Conservation (phyloP, 2,113 vertebrate species). For the Callithrix jacchus region DNA sequence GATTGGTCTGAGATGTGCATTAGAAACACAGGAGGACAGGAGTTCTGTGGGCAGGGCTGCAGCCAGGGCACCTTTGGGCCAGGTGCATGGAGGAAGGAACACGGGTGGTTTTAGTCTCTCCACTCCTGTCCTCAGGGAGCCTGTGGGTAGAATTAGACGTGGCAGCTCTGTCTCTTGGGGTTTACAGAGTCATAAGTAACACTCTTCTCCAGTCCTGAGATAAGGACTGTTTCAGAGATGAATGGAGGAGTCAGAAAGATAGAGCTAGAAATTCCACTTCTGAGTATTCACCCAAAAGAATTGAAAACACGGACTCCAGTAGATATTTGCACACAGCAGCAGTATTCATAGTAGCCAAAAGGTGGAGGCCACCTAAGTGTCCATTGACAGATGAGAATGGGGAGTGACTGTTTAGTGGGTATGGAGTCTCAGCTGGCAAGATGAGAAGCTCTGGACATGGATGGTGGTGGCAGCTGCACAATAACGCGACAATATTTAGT, state of each 20-base stretch:
- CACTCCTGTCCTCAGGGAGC: too few relatives aligned
- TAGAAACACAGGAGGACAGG: neutral
- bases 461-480: neutral
- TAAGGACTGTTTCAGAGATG: neutral
- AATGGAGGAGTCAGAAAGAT: neutral
- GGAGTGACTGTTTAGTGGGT: neutral
- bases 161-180: neutral
- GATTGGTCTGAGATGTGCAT: too few relatives aligned
- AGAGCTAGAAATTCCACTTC: neutral
- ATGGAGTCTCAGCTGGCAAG: neutral
- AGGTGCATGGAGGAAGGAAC: neutral
- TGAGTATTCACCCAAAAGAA: neutral
- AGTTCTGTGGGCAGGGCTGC: neutral
- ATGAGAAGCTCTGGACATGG: neutral
- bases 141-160: neutral
- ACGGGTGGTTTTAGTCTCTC: neutral
- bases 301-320: neutral
- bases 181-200: neutral
- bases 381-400: neutral
- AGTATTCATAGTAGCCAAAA: neutral
- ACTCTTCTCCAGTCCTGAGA: neutral
- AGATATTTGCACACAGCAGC: neutral
- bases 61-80: neutral
- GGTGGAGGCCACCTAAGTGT: neutral
- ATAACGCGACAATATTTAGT: neutral